Conservation (phyloP, 1,140 invertebrate genomes). For the Zaprionus gabonicus region DNA sequence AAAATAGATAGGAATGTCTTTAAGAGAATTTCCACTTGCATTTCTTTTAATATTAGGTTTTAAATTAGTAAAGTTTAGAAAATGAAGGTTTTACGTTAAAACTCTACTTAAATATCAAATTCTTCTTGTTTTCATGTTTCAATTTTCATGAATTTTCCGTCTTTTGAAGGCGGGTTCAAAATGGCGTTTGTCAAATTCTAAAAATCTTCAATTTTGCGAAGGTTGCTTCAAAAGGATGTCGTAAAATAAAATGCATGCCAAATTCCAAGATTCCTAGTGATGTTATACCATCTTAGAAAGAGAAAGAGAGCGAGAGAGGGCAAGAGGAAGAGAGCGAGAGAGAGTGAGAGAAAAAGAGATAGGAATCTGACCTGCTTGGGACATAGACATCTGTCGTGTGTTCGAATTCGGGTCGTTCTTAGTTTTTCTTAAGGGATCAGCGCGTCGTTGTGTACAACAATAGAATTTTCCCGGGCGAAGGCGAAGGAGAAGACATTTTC, state of each 20-base stretch:
- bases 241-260: slow-evolving; percentile 42
- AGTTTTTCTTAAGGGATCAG: slow-evolving; percentile 60
- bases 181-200: slow-evolving; percentile 7
- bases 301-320: not conserved
- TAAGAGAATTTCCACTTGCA: not conserved
- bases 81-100: not conserved
- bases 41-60: not conserved
- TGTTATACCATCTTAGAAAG: slow-evolving; percentile 1
- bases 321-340: not conserved
- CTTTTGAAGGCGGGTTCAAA: not conserved
- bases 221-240: slow-evolving; percentile 4
- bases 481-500: slow-evolving; percentile 14
- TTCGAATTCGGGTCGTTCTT: slow-evolving; percentile 55
- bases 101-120: not conserved
- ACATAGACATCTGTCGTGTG: slow-evolving; percentile 60
- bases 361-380: slow-evolving; percentile 72
- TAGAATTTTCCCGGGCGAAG: slow-evolving; percentile 32
- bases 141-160: not conserved
- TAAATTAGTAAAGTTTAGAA: no score
- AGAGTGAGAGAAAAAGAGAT: not conserved
- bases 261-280: slow-evolving; percentile 34
- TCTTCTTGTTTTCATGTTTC: not conserved
- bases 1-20: not conserved
- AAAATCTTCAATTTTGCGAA: slow-evolving; percentile 33
- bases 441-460: slow-evolving; percentile 33